A percentile compares a stretch with the other conserved stretches of the same genome.
Evolutionary conservation across 2,113 vertebrate species (phyloP).

Genomic region (Pedionomus torquatus): DNA sequence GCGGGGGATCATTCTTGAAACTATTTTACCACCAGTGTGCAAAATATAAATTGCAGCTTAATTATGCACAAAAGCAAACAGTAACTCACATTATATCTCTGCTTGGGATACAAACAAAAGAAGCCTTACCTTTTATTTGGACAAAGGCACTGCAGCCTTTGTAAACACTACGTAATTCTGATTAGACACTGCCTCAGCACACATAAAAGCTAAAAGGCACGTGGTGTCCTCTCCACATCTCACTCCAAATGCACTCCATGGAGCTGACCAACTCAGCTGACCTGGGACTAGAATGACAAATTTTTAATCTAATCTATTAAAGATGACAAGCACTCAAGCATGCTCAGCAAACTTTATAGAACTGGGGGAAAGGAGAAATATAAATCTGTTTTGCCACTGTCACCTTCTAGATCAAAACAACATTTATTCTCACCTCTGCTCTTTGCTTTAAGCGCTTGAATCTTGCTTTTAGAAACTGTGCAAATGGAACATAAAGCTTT

Average conservation of each 20-base stretch:
- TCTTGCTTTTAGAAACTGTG: background rate
- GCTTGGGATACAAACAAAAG: background rate
- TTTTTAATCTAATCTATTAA: background rate
- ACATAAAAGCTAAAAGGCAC: background rate
- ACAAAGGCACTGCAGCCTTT: background rate
- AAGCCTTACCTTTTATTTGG: background rate
- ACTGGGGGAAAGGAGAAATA: background rate
- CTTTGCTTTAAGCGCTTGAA: background rate
- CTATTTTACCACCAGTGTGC: background rate
- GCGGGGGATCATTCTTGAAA: background rate
- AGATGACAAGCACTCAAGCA: accelerated
- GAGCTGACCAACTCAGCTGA: background rate
- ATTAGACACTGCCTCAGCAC: background rate
- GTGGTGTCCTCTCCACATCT: background rate
- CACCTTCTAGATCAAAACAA: background rate
- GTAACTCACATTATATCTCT: background rate
- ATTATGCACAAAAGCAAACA: background rate
- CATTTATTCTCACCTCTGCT: background rate
- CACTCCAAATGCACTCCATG: background rate
- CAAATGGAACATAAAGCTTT: background rate
- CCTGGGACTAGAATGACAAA: background rate
- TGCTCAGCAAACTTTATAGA: background rate
- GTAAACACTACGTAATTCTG: background rate
- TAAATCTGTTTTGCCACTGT: background rate
- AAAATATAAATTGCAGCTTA: background rate